Evolutionary conservation across 2,888 invertebrate genomes (phyloP).

Genomic region (Drosophila robusta): DNA sequence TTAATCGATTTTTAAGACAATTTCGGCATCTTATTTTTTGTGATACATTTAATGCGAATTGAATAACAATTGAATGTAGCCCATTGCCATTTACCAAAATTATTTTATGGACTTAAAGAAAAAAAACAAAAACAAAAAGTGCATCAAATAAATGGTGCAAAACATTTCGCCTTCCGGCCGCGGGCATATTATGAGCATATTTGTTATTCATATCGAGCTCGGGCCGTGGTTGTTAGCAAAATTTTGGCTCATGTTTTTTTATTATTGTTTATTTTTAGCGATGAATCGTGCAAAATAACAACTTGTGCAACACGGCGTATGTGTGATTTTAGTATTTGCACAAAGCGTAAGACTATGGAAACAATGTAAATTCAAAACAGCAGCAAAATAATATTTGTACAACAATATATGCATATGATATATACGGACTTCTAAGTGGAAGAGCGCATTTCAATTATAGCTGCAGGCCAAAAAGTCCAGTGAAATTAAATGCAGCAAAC

Average conservation of each 20-base stretch:
- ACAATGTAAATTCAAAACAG: conserved; percentile 9
- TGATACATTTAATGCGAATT: background rate
- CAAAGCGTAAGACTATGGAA: conserved; percentile 6
- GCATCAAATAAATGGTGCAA: background rate
- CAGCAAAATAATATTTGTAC: background rate
- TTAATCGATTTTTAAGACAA: conserved; percentile 8
- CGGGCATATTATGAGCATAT: background rate
- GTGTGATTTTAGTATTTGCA: conserved; percentile 5
- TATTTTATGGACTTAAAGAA: background rate
- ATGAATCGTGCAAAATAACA: conserved; percentile 32
- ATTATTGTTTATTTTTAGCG: conserved; percentile 28
- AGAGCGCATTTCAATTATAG: background rate
- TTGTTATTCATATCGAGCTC: conserved; percentile 3
- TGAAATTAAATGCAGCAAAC: conserved; percentile 7
- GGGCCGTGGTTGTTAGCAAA: background rate
- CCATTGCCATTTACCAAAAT: background rate
- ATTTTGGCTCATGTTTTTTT: conserved; percentile 20
- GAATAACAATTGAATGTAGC: background rate
- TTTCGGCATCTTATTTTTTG: background rate
- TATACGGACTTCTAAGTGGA: background rate
- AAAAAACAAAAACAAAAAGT: background rate
- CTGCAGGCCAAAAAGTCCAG: background rate
- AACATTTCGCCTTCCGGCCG: background rate
- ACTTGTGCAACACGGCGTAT: conserved; percentile 35
- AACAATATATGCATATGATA: conserved; percentile 1